Base-by-base conservation (phyloP, 2,888 invertebrate species). In the Hedya salicella region DNA sequence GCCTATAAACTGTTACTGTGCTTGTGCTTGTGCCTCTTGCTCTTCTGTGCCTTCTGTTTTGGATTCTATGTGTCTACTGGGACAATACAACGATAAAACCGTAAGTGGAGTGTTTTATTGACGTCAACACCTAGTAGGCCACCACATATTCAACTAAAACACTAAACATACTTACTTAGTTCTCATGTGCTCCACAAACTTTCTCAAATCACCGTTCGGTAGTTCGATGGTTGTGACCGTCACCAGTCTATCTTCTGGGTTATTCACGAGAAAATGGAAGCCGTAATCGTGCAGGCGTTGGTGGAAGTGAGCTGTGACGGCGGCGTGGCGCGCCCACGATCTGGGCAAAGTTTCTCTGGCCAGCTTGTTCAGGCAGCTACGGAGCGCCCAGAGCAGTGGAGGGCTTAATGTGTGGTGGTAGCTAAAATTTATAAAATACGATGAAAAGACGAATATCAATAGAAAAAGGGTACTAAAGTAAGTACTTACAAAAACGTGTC, bases 361-460 rank as follows among this genome's bases (percentile, higher is more conserved):
- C 1, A 97, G 82, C 71, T 95, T 93, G 1, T 96, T 94, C 21
- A 98, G 87, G 9, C 96, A 96, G 82, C 96, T 96, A 5, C 98
- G 93, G 4, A 98, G 85, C 0, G 96, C 97, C 87, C 96, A 98
- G 0, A 98, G 79, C 53, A 96, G 85, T 1, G 95, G 96, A 0
- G 97, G 93, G 14, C 96, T 95, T n/a, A 96, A 93, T 0, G 98
- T 98, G 85, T 98, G 98, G 85, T 98, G 98, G 80, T 98, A 98
- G 50, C 96, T 80, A 16, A 44, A 44, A 25, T 25, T 25, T 25
- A 25, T 25, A 25, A 25, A 25, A 25, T n/a, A n/a, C n/a, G 25
- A 25, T 6, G 6, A 4, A 25, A 25, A 25, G 5, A 25, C 25
- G 6, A 25, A 25, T 6, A 25, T 6, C 25, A 25, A 4, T 6